These are phyloP conservation scores for Trichogramma dendrolimi DNA, from an alignment of 2,888 invertebrate genomes.

Conservation along the genomic window DNA sequence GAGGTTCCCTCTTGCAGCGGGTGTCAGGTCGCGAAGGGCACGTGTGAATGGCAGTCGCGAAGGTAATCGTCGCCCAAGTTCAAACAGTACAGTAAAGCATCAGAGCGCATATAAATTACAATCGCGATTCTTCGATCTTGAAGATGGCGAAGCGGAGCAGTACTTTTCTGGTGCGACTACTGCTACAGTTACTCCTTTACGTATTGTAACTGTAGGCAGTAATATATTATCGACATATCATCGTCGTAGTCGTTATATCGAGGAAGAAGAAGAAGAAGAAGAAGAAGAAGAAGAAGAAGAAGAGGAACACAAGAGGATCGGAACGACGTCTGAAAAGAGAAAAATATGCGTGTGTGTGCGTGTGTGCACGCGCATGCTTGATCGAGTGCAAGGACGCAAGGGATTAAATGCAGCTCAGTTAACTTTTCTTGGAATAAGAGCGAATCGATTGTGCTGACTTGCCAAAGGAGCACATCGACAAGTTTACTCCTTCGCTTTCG, in stretches of 20 bases:
- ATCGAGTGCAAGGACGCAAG: constrained; percentile 33
- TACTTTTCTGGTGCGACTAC: constrained; percentile 14
- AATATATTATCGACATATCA: constrained; percentile 1
- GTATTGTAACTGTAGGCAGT: background rate
- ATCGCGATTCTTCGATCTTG: constrained; percentile 22
- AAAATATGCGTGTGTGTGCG: constrained; percentile 29
- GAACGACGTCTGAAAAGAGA: constrained; percentile 1
- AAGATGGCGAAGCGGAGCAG: background rate
- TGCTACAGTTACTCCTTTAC: background rate
- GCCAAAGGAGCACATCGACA: too few species aligned
- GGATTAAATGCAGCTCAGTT: constrained; percentile 32
- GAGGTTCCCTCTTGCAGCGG: too few species aligned
- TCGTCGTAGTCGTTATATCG: background rate
- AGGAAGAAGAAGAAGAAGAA: background rate
- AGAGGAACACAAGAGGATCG: too few species aligned
- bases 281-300: constrained; percentile 5
- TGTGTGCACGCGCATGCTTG: constrained; percentile 27
- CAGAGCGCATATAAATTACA: constrained; percentile 17
- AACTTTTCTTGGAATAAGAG: too few species aligned
- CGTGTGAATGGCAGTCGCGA: too few species aligned
- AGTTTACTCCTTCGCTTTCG: too few species aligned
- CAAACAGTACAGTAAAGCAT: too few species aligned
- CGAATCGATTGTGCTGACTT: too few species aligned
- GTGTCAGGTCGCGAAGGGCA: too few species aligned
- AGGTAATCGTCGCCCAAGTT: too few species aligned